Percentiles rank a stretch among this genome's conserved stretches.
Conservation (phyloP, 2,797 vertebrate species). For the Clarias pachynema region DNA sequence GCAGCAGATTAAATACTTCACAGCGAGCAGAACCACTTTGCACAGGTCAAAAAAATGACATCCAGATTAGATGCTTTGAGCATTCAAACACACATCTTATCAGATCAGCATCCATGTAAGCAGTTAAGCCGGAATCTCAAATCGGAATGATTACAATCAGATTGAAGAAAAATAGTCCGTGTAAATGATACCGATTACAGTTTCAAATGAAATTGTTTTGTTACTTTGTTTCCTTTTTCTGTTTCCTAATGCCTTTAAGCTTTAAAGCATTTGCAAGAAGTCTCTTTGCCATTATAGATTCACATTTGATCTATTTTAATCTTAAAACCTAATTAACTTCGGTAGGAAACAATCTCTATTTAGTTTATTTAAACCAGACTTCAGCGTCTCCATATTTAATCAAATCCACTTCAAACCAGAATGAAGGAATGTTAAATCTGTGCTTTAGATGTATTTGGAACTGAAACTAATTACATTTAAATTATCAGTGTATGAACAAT, state of each 20-base stretch:
- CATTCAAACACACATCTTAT: no score
- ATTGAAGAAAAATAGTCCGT: no score
- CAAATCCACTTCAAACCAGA: not conserved
- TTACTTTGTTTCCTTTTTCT: not conserved
- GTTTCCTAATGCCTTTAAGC: not conserved
- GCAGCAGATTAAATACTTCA: no score
- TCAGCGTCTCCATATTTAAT: not conserved
- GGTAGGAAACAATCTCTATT: not conserved
- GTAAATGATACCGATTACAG: not conserved
- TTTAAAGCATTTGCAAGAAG: not conserved
- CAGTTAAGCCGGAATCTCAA: no score
- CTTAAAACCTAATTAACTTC: not conserved
- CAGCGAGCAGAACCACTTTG: no score
- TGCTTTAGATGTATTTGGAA: not conserved
- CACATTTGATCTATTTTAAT: not conserved
- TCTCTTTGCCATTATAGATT: not conserved
- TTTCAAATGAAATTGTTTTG: not conserved
- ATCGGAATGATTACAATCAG: no score
- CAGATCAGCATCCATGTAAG: no score
- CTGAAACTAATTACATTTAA: not conserved
- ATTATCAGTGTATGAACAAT: not conserved
- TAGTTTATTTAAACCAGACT: not conserved
- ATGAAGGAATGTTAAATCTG: not conserved
- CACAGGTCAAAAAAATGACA: no score
- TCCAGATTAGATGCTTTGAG: no score